A percentile compares a stretch with the other conserved stretches of the same genome.
phyloP scores from a whole-genome alignment of 2,797 vertebrate genomes.

The Helostoma temminkii region DNA sequence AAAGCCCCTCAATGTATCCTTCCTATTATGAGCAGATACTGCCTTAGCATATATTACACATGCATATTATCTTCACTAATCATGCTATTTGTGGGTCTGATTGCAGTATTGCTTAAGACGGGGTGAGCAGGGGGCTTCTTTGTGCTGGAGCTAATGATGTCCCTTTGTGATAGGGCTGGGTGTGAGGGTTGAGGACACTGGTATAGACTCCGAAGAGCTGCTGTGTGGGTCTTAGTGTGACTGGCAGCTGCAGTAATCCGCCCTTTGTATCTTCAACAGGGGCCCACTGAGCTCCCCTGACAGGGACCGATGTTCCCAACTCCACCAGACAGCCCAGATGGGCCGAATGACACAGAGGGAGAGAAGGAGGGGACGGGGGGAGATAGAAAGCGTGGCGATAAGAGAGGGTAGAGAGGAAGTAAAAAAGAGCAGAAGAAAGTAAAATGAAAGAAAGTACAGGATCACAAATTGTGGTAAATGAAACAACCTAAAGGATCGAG shows the following conservation, averaged over 20 bases:
- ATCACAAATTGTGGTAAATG: conserved; percentile 21
- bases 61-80: conserved; percentile 81
- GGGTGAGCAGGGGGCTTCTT: conserved; percentile 72
- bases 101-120: conserved; percentile 79
- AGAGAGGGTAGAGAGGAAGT: conserved; percentile 40
- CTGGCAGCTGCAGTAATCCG: conserved; percentile 91
- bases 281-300: conserved; percentile 84
- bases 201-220: conserved; percentile 81
- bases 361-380: conserved; percentile 37
- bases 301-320: conserved; percentile 80
- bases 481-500: conserved; percentile 21
- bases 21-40: conserved; percentile 70
- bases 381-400: conserved; percentile 27
- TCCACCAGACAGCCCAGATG: conserved; percentile 86
- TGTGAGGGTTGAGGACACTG: conserved; percentile 84
- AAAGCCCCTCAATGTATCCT: conserved; percentile 37
- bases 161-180: conserved; percentile 82
- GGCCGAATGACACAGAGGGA: conserved; percentile 72
- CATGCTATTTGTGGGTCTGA: conserved; percentile 78
- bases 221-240: conserved; percentile 89
- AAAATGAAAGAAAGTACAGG: conserved; percentile 19
- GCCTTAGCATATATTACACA: conserved; percentile 75
- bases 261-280: conserved; percentile 86
- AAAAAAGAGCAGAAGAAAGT: conserved; percentile 32
- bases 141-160: conserved; percentile 86